Percentiles rank a stretch among this genome's conserved stretches.
phyloP scores from a whole-genome alignment of 2,888 invertebrate species.

The Monopis laevigella region DNA sequence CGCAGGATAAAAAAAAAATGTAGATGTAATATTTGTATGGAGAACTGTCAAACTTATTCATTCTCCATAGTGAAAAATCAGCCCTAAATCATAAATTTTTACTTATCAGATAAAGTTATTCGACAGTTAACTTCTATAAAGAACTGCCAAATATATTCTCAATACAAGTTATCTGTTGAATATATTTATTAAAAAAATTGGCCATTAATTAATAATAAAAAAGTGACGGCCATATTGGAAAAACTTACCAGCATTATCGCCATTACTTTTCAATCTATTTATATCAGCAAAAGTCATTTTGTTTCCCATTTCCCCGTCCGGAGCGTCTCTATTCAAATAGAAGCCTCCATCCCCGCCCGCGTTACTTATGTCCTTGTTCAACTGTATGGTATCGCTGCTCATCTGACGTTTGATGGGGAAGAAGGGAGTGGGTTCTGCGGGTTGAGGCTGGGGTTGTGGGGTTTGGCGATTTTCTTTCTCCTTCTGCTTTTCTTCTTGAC shows the following conservation, averaged over 20 bases:
- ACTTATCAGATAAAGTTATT: too few species aligned
- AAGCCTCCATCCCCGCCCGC: conserved; percentile 54
- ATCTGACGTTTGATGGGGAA: conserved; percentile 60
- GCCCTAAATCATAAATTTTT: too few species aligned
- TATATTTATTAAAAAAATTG: too few species aligned
- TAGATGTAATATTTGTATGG: too few species aligned
- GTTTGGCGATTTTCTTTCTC: conserved; percentile 69
- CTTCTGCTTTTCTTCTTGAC: conserved; percentile 42
- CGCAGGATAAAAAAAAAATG: too few species aligned
- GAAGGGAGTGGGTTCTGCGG: conserved; percentile 21
- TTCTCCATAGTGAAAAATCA: too few species aligned
- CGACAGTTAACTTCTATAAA: too few species aligned
- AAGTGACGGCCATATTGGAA: too few species aligned
- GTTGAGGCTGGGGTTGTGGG: conserved; percentile 61
- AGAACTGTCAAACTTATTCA: too few species aligned
- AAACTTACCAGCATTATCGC: conserved; percentile 37
- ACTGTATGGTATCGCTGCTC: conserved; percentile 65
- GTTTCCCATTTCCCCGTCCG: conserved; percentile 62
- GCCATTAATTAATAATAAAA: too few species aligned
- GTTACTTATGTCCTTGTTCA: conserved; percentile 41
- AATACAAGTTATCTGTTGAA: too few species aligned
- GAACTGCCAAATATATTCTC: too few species aligned
- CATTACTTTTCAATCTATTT: conserved; percentile 63
- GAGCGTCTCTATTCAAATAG: conserved; percentile 58
- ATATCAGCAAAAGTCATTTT: conserved; percentile 79